Evolutionary conservation across 2,888 invertebrate genomes (phyloP), one percentile per base, ranked within the genome.

Genomic region (Cheilosia urbana): DNA sequence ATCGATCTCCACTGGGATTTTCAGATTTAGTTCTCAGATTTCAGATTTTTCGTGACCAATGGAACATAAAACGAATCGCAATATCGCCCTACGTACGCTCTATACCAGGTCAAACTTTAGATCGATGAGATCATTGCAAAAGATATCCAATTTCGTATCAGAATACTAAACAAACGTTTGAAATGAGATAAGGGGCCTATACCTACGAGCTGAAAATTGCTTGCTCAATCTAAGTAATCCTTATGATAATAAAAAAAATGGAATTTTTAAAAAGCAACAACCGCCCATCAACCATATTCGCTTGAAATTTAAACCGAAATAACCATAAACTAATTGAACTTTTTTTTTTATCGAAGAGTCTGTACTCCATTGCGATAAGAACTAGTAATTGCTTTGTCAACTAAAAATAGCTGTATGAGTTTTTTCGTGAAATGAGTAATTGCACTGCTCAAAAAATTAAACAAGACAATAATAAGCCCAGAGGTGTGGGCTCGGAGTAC

Each of bases 351-450:
- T 19, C 17, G 1, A 9, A 9, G 9, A 9, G 17, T 4, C 2
- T 17, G 11, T 9, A 4, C n/a, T 17, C 9, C 17, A 17, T 55
- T 30, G 55, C 30, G 55, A 55, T 34, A 55, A 34, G 15, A 55
- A 34, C 21, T 58, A 9, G 19, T 21, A 58, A 57, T 34, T 34
- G 57, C 2, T 37, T 58, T 37, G 19, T 58, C 57, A 13, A 19
- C 37, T 37, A 37, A 19, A 37, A 37, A 58, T 37, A 55, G 9
- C 9, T 2, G 37, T 13, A 13, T 37, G 21, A 15, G 49, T 4
- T 30, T 30, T 55, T 55, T 9, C n/a, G 11, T 7, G 6, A 6
- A 30, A 55, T 55, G 24, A 27, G 5, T 34, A n/a, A 55, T 17
- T 47, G 17, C 19, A 47, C 17, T 17, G 47, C 19, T 19, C n/a